phyloP scores from a whole-genome alignment of 2,113 vertebrate species.

The Turdus rufiventris region DNA sequence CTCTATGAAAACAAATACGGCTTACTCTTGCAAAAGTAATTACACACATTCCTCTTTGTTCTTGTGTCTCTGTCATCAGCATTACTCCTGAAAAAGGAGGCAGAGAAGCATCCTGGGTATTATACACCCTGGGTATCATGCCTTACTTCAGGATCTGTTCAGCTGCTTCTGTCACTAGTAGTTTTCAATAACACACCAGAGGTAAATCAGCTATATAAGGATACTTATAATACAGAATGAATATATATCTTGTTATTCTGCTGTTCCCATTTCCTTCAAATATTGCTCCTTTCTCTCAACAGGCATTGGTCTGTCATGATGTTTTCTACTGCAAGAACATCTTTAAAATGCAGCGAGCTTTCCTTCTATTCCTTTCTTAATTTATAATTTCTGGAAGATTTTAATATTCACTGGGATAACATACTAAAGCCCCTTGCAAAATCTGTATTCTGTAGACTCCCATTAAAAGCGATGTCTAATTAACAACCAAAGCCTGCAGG shows the following conservation, averaged over 20 bases:
- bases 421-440: neutral
- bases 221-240: neutral
- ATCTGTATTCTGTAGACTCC: neutral
- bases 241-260: neutral
- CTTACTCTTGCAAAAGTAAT: neutral
- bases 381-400: constrained; percentile 2
- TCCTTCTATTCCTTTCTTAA: neutral
- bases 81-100: neutral
- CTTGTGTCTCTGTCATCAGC: neutral
- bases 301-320: neutral
- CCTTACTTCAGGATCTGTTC: neutral
- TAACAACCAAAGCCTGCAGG: constrained; percentile 25
- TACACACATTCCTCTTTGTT: neutral
- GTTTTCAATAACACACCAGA: neutral
- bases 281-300: neutral
- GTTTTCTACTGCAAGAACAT: neutral
- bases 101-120: neutral
- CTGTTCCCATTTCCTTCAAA: neutral
- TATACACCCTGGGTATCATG: neutral
- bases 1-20: neutral
- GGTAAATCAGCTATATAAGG: neutral
- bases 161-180: neutral
- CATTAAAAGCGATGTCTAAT: constrained; percentile 22
- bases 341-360: neutral
- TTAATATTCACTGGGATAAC: neutral